Evolutionary conservation across 2,888 invertebrate species (phyloP), one percentile per base, ranked within the genome.

Genomic region (Baccha elongata): DNA sequence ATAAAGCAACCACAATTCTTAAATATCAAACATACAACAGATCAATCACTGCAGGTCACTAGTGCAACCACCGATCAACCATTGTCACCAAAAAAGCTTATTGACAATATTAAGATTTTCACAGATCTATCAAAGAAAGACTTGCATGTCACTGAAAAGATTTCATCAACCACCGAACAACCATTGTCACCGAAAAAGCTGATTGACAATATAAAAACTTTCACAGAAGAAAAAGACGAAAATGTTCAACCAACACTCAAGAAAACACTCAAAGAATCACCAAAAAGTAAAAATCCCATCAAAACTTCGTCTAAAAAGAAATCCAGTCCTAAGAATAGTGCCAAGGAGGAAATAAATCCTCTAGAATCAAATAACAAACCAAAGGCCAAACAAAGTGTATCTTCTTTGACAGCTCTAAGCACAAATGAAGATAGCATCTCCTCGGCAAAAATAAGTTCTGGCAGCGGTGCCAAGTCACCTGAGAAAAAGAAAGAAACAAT

Each of bases 391-490:
- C 50, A 48, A 29, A 48, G 72, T 68, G 60, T 73, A 79, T 50
- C 68, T 46, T 29, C 40, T 23, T 37, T 40, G 40, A 65, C 58
- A 85, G 44, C 68, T n/a, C 13, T 79, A 64, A 40, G 80, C 81
- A 65, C 85, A 86, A 71, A 64, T 46, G 42, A 78, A 68, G 67
- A 85, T 80, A 73, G 86, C 86, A 86, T 85, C 81, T 81, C 84
- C 86, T 86, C 86, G 86, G 85, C 88, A 87, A 89, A 90, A 90
- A 89, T 90, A 90, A 88, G 88, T 87, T 84, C 80, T 87, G 89
- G 90, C 90, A 89, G 87, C 78, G 73, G 62, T 85, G 88, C 87
- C 91, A 91, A 89, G 90, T 89, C 88, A 90, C 88, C 89, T 88
- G 90, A 88, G 88, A 86, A 85, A 84, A 85, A 85, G 79, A 75